A percentile compares a stretch with the other conserved stretches of the same genome.
Conservation (phyloP, 1,140 invertebrate genomes). For the Hypsibius dujardini region DNA sequence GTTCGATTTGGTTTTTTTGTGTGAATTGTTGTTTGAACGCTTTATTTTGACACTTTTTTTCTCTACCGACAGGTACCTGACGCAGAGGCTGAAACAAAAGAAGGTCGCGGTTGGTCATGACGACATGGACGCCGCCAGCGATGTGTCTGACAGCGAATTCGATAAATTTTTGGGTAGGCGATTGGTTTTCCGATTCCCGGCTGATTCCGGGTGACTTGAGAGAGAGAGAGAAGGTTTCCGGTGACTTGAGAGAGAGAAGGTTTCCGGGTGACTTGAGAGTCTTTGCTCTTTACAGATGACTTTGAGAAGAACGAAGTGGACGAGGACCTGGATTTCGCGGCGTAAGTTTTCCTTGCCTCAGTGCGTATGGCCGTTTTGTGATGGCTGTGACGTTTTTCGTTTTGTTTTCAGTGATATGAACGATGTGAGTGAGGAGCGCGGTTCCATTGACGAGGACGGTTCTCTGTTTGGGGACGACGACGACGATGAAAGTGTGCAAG, state of each 20-base stretch:
- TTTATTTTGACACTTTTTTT: conserved; percentile 27
- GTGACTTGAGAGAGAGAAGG: conserved; percentile 20
- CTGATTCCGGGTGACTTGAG: conserved; percentile 22
- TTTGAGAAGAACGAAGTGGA: conserved; percentile 27
- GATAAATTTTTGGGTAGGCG: conserved; percentile 32
- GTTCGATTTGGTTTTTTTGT: conserved; percentile 35
- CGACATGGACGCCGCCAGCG: conserved; percentile 51
- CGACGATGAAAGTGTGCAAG: conserved; percentile 8
- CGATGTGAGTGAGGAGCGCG: conserved; percentile 26
- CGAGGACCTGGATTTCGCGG: conserved; percentile 27
- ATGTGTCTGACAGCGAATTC: conserved; percentile 73
- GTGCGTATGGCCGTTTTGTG: conserved; percentile 11
- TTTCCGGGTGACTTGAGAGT: conserved; percentile 13
- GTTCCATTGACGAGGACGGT: conserved; percentile 29
- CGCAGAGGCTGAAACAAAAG: conserved; percentile 23
- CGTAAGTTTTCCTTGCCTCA: conserved; percentile 15
- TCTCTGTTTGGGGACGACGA: conserved; percentile 27
- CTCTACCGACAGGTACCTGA: conserved; percentile 34
- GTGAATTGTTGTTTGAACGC: conserved; percentile 21
- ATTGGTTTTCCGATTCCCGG: conserved; percentile 23
- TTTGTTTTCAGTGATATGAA: conserved; percentile 22
- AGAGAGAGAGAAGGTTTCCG: conserved; percentile 22
- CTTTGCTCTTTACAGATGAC: conserved; percentile 25
- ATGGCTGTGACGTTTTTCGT: conserved; percentile 26
- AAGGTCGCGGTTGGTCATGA: conserved; percentile 33